A percentile compares a stretch with the other conserved stretches of the same genome.
Conservation (phyloP, 2,888 invertebrate species). For the Heteromurus nitidus region DNA sequence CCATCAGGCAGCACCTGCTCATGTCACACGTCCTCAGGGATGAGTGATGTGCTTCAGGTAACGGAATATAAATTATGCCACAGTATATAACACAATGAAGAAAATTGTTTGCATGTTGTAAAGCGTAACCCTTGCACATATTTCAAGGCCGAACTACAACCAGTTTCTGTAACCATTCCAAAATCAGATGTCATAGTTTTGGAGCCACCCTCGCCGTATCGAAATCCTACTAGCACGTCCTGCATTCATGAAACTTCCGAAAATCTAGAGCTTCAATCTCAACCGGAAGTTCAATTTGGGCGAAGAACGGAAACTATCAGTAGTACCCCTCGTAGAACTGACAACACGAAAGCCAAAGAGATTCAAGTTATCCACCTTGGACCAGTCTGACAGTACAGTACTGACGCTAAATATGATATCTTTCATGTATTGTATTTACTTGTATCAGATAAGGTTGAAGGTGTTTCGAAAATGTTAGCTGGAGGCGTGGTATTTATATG, state of each 20-base stretch:
- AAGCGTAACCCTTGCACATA: neutral
- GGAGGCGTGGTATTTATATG: too few species aligned
- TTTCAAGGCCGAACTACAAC: conserved; percentile 33
- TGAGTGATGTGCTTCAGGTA: conserved; percentile 53
- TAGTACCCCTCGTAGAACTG: neutral
- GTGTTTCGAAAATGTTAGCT: too few species aligned
- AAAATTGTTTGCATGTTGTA: too few species aligned
- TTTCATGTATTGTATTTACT: too few species aligned
- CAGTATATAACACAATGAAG: too few species aligned
- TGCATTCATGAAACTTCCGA: neutral
- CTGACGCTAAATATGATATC: too few species aligned
- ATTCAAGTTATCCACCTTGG: conserved; percentile 72
- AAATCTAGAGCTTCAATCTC: neutral
- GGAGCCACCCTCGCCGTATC: conserved; percentile 65
- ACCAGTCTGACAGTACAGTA: too few species aligned
- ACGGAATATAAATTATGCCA: too few species aligned
- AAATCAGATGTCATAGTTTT: conserved; percentile 58
- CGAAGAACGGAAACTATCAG: neutral
- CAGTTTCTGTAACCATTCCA: conserved; percentile 63
- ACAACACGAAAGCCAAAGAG: conserved; percentile 23
- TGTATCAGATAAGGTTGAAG: too few species aligned
- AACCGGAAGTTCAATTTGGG: neutral
- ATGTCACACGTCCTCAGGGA: conserved; percentile 56
- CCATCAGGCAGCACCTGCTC: conserved; percentile 65
- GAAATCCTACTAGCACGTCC: conserved; percentile 46